phyloP scores from a whole-genome alignment of 2,113 vertebrate species.

The Centropus bengalensis region DNA sequence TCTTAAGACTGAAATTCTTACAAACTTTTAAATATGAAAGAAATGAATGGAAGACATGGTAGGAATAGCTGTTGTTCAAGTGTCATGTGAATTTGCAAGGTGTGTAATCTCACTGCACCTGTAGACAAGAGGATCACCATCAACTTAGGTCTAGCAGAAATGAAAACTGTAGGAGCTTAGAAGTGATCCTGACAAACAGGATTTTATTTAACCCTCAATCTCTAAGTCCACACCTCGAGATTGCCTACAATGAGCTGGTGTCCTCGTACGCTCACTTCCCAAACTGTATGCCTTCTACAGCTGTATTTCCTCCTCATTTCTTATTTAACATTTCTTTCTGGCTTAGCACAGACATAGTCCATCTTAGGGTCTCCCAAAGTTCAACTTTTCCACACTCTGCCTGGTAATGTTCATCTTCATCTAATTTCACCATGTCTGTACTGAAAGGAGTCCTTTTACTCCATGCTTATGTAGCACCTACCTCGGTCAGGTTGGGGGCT shows the following conservation, averaged over 20 bases:
- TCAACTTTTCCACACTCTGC: rapidly evolving
- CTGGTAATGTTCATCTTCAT: not conserved
- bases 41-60: not conserved
- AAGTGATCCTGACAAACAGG: rapidly evolving
- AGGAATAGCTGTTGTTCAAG: not conserved
- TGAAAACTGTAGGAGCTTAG: not conserved
- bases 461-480: not conserved
- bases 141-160: not conserved
- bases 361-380: not conserved
- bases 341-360: not conserved
- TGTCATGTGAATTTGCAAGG: not conserved
- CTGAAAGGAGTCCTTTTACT: not conserved
- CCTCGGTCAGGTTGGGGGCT: not conserved
- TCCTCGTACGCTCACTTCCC: not conserved
- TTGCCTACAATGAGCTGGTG: not conserved
- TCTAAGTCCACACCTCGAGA: not conserved
- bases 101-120: not conserved
- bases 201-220: not conserved
- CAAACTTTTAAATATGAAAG: not conserved
- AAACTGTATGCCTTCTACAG: not conserved
- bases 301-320: not conserved
- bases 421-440: not conserved
- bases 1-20: not conserved
- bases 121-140: not conserved
- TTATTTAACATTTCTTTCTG: not conserved